phyloP scores from a whole-genome alignment of 2,888 invertebrate genomes.

The Noctua janthe region DNA sequence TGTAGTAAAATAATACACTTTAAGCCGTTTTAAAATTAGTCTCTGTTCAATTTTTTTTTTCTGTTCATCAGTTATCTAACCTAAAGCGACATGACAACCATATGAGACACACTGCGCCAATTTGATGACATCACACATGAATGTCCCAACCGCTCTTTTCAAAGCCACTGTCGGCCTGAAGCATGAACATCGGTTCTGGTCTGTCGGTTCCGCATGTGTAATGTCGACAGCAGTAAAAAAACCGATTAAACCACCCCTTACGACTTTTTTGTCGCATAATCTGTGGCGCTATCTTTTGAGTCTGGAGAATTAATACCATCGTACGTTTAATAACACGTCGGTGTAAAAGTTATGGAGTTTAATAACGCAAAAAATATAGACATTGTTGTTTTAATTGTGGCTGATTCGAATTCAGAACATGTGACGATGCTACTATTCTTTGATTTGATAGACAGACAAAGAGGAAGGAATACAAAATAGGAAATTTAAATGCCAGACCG shows the following conservation, averaged over 20 bases:
- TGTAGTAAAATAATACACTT: background rate
- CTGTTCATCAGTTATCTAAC: background rate
- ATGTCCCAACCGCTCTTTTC: slow-evolving; percentile 50
- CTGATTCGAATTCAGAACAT: slow-evolving; percentile 46
- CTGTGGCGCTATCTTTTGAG: slow-evolving; percentile 82
- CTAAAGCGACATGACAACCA: slow-evolving; percentile 4
- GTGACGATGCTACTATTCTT: slow-evolving; percentile 15
- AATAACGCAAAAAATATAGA: slow-evolving; percentile 45
- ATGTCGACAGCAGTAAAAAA: slow-evolving; percentile 79
- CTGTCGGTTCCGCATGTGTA: slow-evolving; percentile 83
- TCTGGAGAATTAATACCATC: slow-evolving; percentile 68
- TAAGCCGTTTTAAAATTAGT: background rate
- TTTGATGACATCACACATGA: slow-evolving; percentile 33
- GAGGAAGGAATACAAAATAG: slow-evolving; percentile 53
- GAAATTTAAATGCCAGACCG: slow-evolving; percentile 39
- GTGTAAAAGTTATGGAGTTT: slow-evolving; percentile 50
- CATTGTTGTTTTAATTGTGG: slow-evolving; percentile 37
- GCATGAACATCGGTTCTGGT: slow-evolving; percentile 80
- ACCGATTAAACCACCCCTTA: slow-evolving; percentile 80
- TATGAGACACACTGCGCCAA: slow-evolving; percentile 2
- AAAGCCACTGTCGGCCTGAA: slow-evolving; percentile 57
- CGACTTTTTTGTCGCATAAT: slow-evolving; percentile 79
- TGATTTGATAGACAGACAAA: slow-evolving; percentile 28
- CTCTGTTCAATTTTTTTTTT: background rate
- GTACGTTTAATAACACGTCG: slow-evolving; percentile 62